Conservation (phyloP, 1,140 invertebrate species). For the Formica selysi region DNA sequence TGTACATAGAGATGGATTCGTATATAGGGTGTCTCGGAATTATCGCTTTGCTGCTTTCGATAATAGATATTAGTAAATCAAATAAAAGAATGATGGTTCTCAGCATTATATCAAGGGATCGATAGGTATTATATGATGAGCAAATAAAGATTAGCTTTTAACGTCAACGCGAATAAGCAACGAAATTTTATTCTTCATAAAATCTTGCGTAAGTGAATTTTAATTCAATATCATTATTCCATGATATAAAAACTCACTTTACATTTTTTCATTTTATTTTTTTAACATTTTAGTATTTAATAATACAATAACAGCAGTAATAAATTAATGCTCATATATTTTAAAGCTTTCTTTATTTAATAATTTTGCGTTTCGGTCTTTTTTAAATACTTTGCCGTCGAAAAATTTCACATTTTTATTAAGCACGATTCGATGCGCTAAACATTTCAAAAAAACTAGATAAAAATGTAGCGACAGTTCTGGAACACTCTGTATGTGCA, state of each 20-base stretch:
- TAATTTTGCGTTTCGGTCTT: neutral
- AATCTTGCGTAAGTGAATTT: neutral
- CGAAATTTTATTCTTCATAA: neutral
- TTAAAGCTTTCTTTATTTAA: slow-evolving; percentile 8
- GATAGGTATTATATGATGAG: neutral
- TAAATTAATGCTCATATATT: neutral
- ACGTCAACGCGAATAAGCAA: neutral
- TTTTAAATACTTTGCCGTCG: neutral
- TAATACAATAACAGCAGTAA: neutral
- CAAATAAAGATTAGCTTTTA: neutral
- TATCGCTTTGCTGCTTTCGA: neutral
- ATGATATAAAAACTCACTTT: neutral
- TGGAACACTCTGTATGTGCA: neutral
- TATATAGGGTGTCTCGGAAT: slow-evolving; percentile 1
- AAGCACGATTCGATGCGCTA: neutral
- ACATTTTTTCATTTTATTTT: neutral
- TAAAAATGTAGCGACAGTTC: slow-evolving; percentile 26
- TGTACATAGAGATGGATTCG: slow-evolving; percentile 31
- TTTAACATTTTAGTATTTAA: neutral
- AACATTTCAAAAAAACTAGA: neutral
- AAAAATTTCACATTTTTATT: neutral
- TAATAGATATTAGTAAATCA: neutral
- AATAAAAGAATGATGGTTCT: neutral
- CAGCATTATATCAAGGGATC: neutral
- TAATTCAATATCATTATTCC: neutral